phyloP scores from a whole-genome alignment of 2,888 invertebrate species.

The Cephus rjabovi region DNA sequence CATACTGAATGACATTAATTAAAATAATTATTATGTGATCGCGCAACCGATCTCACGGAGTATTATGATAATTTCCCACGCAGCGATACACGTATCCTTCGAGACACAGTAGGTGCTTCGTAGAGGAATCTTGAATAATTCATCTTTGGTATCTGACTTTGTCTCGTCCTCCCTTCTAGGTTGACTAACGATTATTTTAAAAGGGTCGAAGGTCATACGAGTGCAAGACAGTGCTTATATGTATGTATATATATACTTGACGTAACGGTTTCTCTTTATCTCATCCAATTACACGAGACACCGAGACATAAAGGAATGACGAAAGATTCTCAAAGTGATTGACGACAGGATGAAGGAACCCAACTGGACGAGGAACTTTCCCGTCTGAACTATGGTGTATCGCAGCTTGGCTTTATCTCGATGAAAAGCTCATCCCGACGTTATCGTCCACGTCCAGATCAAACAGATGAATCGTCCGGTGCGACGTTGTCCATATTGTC shows the following conservation, averaged over 20 bases:
- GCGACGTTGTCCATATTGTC: constrained; percentile 2
- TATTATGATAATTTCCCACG: neutral
- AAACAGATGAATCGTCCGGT: constrained; percentile 3
- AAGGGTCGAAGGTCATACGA: neutral
- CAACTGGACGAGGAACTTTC: neutral
- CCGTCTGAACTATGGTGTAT: neutral
- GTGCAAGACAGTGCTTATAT: neutral
- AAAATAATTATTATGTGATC: neutral
- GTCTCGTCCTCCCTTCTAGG: neutral
- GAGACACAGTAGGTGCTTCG: neutral
- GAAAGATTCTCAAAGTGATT: neutral
- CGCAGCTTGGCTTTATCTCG: neutral
- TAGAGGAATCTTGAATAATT: neutral
- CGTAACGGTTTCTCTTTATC: neutral
- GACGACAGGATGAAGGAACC: neutral
- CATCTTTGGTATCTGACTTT: neutral
- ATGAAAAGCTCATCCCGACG: constrained; percentile 2
- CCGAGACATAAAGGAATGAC: neutral
- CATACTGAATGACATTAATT: neutral
- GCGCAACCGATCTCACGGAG: neutral
- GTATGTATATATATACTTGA: neutral
- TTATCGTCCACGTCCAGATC: constrained; percentile 1
- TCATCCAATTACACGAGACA: neutral
- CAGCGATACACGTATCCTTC: neutral
- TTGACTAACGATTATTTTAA: neutral